Base-by-base conservation (phyloP, 37 sponge, comb jelly and placozoan species). In the Ianthella basta region DNA sequence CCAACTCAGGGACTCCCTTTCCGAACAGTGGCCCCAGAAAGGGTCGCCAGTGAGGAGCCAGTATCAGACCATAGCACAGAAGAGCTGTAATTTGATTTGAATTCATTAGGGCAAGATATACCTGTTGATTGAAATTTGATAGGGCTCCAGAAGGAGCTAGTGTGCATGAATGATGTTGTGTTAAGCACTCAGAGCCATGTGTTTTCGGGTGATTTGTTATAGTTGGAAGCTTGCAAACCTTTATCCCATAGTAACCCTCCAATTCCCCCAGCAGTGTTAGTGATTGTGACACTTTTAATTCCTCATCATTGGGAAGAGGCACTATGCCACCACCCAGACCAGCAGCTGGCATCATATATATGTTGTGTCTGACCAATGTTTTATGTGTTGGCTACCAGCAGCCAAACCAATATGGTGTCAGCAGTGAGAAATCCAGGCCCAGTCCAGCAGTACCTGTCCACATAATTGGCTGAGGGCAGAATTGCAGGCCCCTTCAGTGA, bases 361-460 rank as follows among this genome's bases (percentile, higher is more conserved):
- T 79, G 27, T 20, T 4, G 4, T 54, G 80, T 4, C 4, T 79
- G 10, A 24, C 19, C n/a, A 37, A 21, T 4, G 74, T 2, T 4
- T 72, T 33, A 3, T 4, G 10, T 4, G 3, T 72, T 6, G 36
- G 74, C 35, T 72, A 30, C 38, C 74, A 12, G 36, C 32, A 8
- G 74, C n/a, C 64, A 61, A 13, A 25, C 16, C 24, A 79, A 39
- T 55, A 79, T 79, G 80, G 15, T 39, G 27, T 79, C 80, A 25
- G 80, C 80, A 3, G 4, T 55, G 8, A 2, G 5, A 19, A 44
- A 79, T 55, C 80, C 80, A 21, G 4, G 38, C 33, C 56, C 56
- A 29, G 80, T 79, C 53, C 53, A 40, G 27, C n/a, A 44, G n/a
- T 79, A 33, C 33, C 53, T 79, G 55, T 4, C 33, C 53, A 4